These are phyloP conservation scores for Agrochola litura DNA, from an alignment of 2,888 invertebrate species.

Conservation along the genomic window DNA sequence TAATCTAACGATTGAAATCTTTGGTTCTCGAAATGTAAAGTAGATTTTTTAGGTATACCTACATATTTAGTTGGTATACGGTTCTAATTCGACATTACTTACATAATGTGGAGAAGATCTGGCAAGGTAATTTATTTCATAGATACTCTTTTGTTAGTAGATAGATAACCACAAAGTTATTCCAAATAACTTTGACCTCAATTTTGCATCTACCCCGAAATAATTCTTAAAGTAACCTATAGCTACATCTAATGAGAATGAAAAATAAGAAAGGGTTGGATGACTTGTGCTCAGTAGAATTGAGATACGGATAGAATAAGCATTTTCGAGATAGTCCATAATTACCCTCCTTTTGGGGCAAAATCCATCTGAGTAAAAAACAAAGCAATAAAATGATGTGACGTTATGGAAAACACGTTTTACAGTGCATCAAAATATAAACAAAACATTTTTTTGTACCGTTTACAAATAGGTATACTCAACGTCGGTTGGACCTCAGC, in stretches of 20 bases:
- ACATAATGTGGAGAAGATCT: no score
- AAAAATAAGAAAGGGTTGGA: conserved; percentile 5
- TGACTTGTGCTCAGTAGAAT: conserved; percentile 19
- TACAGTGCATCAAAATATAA: neutral
- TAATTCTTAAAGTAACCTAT: neutral
- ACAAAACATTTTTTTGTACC: neutral
- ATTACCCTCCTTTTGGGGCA: no score
- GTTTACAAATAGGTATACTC: neutral
- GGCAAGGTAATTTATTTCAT: neutral
- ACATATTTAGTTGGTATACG: neutral
- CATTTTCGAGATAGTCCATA: neutral
- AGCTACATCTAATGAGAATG: neutral
- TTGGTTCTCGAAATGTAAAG: no score
- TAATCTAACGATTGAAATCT: no score
- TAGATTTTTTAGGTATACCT: no score
- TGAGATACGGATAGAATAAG: conserved; percentile 9
- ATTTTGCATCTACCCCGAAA: neutral
- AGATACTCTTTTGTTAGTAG: no score
- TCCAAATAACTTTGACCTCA: neutral
- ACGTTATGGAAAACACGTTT: neutral
- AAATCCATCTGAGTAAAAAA: no score
- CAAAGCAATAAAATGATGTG: no score
- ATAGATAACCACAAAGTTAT: neutral
- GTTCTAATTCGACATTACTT: neutral
- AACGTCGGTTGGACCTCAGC: neutral